Percentiles rank a stretch among this genome's conserved stretches.
phyloP scores from a whole-genome alignment of 1,140 invertebrate species.

The Andrena cerasifolii region DNA sequence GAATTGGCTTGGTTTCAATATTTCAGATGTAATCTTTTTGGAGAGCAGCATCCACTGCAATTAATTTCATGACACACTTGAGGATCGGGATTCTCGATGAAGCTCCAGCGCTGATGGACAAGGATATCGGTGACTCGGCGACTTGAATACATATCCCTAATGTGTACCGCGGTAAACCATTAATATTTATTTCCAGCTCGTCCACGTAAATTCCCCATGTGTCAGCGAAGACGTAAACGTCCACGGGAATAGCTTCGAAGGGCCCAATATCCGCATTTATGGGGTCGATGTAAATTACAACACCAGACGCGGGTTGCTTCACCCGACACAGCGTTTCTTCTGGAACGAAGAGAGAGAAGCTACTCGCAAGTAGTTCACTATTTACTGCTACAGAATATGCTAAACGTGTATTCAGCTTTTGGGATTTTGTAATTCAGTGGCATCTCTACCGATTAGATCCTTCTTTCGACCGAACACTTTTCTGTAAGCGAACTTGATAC shows the following conservation, averaged over 20 bases:
- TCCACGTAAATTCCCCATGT: constrained; percentile 79
- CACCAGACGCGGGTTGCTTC: constrained; percentile 31
- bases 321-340: constrained; percentile 18
- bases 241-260: constrained; percentile 55
- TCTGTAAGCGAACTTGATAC: constrained; percentile 21
- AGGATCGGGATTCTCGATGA: constrained; percentile 60
- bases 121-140: constrained; percentile 71
- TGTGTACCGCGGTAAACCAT: constrained; percentile 68
- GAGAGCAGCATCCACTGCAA: neutral
- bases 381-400: no score
- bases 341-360: constrained; percentile 1
- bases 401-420: neutral
- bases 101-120: constrained; percentile 69
- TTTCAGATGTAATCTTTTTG: no score
- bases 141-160: constrained; percentile 75
- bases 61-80: constrained; percentile 54
- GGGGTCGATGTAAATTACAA: constrained; percentile 47
- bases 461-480: neutral
- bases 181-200: constrained; percentile 75
- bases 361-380: no score
- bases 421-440: neutral
- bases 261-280: constrained; percentile 25
- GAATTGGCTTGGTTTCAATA: neutral
- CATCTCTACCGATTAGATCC: constrained; percentile 8
- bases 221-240: constrained; percentile 75